Base-by-base conservation (phyloP, 2,888 invertebrate species). In the Phania funesta region DNA sequence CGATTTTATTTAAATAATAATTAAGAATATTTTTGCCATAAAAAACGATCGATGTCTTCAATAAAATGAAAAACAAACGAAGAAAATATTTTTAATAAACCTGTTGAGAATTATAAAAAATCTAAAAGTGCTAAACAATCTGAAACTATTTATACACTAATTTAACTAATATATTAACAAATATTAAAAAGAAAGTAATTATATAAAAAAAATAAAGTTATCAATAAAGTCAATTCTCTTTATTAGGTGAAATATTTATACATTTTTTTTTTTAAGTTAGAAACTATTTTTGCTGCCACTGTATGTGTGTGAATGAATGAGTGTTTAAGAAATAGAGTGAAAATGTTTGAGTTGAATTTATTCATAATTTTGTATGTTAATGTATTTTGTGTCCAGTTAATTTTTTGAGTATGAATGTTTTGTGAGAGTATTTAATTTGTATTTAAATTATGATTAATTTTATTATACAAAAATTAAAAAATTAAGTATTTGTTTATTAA, bases 341-440 rank as follows among this genome's bases (percentile, higher is more conserved):
- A 18, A 11, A 32, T 76, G 20, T 48, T 41, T 64, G 48, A 60
- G 22, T 68, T 58, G 35, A 50, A 62, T 20, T 74, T 54, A n/a
- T 73, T 84, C 79, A 60, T 24, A 32, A 67, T 80, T 73, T 77
- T 84, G 83, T 84, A 70, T 80, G 75, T 79, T 84, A 64, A 70
- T 75, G 32, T 84, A 75, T 70, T 71, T 18, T n/a, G 32, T 16
- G 24, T 41, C n/a, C 16, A 35, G 18, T 68, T 68, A 67, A 74
- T 83, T 78, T 81, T 60, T 54, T 5, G 32, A 73, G 41, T 56
- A 26, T 62, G 65, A 73, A 67, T 64, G 48, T 67, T 13, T n/a
- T 77, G 35, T 64, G 26, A 48, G 38, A 22, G 46, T 46, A 80
- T 41, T 4, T 44, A 71, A 48, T 78, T 50, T 46, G 32, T 29